Conservation (phyloP, 2,797 vertebrate genomes). For the Cyprinodon diabolis region DNA sequence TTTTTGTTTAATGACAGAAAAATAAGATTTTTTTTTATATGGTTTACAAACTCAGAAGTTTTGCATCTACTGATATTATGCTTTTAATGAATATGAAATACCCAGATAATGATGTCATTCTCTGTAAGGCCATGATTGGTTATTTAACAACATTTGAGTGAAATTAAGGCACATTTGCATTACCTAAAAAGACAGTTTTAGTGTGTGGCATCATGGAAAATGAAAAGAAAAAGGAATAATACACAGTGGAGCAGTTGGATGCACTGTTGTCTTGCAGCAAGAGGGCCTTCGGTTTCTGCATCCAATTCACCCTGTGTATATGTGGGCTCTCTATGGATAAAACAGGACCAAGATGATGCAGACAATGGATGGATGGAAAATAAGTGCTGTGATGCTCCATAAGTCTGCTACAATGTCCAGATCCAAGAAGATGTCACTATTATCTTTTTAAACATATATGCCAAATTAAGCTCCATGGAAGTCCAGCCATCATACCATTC, state of each 20-base stretch:
- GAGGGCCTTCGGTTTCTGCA: neutral
- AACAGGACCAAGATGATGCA: no score
- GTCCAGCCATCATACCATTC: no score
- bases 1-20: neutral
- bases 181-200: neutral
- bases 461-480: no score
- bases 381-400: no score
- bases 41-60: neutral
- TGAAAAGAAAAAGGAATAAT: neutral
- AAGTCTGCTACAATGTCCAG: no score
- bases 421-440: no score
- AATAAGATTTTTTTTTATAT: neutral
- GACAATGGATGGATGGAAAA: no score
- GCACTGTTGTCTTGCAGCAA: neutral
- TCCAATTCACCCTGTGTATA: neutral
- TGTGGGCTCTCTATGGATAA: neutral
- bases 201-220: neutral
- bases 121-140: neutral
- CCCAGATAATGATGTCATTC: neutral
- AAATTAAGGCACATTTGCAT: neutral
- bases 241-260: no score
- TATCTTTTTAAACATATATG: no score
- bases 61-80: neutral
- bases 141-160: neutral
- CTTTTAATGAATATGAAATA: neutral